Percentiles rank a stretch among this genome's conserved stretches.
Evolutionary conservation across 1,140 invertebrate species (phyloP).

Genomic region (Trichomalopsis sarcophagae): DNA sequence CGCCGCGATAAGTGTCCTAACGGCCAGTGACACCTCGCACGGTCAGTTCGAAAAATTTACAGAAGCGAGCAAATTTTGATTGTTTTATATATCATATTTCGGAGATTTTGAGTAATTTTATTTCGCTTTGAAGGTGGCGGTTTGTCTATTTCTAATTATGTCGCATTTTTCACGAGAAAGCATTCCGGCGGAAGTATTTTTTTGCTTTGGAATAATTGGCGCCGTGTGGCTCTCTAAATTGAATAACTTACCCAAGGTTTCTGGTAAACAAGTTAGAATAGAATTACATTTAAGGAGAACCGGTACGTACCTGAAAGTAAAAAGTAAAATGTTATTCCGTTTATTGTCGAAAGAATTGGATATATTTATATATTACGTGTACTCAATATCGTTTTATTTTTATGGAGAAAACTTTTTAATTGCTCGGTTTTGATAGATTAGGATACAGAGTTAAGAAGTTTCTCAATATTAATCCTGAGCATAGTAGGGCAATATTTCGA

Average conservation of each 20-base stretch:
- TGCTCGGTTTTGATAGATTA: too few relatives aligned
- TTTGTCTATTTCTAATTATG: neutral
- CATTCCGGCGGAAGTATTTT: neutral
- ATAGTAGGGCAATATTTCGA: too few relatives aligned
- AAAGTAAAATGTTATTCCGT: conserved; percentile 35
- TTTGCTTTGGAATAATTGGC: neutral
- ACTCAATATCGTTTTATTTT: too few relatives aligned
- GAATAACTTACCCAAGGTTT: neutral
- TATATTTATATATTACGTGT: too few relatives aligned
- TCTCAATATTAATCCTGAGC: too few relatives aligned
- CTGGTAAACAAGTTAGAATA: neutral
- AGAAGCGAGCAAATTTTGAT: too few relatives aligned
- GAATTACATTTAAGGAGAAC: neutral
- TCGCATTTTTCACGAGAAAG: neutral
- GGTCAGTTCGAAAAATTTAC: too few relatives aligned
- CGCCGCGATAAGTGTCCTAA: conserved; percentile 6
- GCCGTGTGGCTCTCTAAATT: neutral
- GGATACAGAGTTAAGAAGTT: too few relatives aligned
- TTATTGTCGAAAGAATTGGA: neutral
- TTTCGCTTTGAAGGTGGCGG: neutral
- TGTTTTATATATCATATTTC: too few relatives aligned
- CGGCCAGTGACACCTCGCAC: too few relatives aligned
- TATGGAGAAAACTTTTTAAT: too few relatives aligned
- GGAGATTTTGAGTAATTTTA: neutral
- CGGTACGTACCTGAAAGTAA: conserved; percentile 68